Conservation (phyloP, 2,113 vertebrate genomes). For the Neolamprologus sp. region DNA sequence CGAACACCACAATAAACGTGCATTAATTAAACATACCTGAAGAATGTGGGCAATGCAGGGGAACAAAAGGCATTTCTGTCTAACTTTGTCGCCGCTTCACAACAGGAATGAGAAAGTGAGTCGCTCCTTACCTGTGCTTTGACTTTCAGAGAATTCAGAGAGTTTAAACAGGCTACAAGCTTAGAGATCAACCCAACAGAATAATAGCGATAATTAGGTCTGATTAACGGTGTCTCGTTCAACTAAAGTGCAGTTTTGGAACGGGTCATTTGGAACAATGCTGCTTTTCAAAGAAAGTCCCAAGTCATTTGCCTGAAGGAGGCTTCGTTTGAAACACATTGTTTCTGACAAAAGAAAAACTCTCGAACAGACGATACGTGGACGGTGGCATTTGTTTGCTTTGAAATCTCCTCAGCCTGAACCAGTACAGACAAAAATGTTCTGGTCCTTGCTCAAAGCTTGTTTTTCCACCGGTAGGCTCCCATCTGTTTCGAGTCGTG, state of each 20-base stretch:
- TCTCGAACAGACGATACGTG: not conserved
- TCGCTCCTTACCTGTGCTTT: not conserved
- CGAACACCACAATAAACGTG: constrained; percentile 38
- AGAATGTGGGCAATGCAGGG: constrained; percentile 17
- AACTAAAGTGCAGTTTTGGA: constrained; percentile 46
- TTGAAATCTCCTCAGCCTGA: constrained; percentile 24
- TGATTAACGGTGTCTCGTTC: constrained; percentile 64
- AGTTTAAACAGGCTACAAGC: not conserved
- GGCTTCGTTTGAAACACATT: not conserved
- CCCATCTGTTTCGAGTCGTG: constrained; percentile 14
- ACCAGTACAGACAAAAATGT: not conserved
- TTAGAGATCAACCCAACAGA: constrained; percentile 6
- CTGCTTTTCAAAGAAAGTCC: not conserved
- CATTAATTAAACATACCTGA: constrained; percentile 62
- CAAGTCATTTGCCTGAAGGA: not conserved
- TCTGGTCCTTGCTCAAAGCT: not conserved
- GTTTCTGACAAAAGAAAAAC: constrained; percentile 9
- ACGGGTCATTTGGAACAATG: constrained; percentile 16
- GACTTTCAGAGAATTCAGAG: not conserved
- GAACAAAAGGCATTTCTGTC: constrained; percentile 27
- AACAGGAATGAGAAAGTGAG: not conserved
- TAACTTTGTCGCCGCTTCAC: not conserved
- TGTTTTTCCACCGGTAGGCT: not conserved
- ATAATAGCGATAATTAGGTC: constrained; percentile 69
- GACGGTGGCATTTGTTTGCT: constrained; percentile 3